These are phyloP conservation scores for Zelleria hepariella DNA, from an alignment of 2,888 invertebrate genomes.

Conservation along the genomic window DNA sequence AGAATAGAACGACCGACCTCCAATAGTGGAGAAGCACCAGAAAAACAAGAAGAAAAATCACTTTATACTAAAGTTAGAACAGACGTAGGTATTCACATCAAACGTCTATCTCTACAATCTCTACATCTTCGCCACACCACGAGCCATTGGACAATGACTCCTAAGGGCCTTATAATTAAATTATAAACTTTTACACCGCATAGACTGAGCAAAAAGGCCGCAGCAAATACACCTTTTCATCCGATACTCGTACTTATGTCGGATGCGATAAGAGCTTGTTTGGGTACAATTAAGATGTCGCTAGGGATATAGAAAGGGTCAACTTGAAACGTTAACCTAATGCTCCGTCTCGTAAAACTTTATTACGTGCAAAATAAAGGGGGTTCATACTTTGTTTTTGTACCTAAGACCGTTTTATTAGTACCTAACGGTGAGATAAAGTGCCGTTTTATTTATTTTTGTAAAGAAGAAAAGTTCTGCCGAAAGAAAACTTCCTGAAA, in stretches of 20 bases:
- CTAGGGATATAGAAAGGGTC: constrained; percentile 36
- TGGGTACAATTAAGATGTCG: background rate
- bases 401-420: constrained; percentile 18
- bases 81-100: too few species aligned
- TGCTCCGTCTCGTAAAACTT: constrained; percentile 62
- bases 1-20: too few species aligned
- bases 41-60: too few species aligned
- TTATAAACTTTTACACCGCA: constrained; percentile 57
- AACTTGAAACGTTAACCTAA: constrained; percentile 59
- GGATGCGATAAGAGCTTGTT: background rate
- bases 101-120: too few species aligned
- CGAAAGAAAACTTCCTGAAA: too few species aligned
- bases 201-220: constrained; percentile 18
- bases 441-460: background rate
- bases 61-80: too few species aligned
- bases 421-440: background rate
- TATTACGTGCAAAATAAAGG: constrained; percentile 67
- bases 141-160: constrained; percentile 40
- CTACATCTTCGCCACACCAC: constrained; percentile 3
- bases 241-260: background rate
- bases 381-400: constrained; percentile 55
- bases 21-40: too few species aligned
- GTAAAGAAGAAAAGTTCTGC: background rate
- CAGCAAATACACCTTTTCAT: background rate
- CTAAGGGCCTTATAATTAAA: constrained; percentile 66